Percentiles rank a stretch among this genome's conserved stretches.
Conservation (phyloP, 2,113 vertebrate species). For the Serinus canaria region DNA sequence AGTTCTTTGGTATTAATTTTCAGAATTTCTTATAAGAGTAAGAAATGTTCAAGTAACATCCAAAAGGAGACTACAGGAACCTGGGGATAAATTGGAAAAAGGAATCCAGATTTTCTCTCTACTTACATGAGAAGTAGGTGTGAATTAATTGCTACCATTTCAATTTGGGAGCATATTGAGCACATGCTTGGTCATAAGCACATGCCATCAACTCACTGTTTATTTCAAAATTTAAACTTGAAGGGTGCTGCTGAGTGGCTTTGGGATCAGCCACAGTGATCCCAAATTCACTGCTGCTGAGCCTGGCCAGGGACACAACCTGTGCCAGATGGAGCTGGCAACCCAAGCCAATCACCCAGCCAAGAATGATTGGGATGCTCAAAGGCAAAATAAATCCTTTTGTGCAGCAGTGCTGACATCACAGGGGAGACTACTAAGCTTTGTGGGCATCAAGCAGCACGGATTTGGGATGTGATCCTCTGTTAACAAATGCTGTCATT, state of each 20-base stretch:
- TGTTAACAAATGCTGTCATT: background rate
- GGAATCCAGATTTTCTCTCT: background rate
- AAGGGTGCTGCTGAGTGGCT: background rate
- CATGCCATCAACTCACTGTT: background rate
- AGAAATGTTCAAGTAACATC: background rate
- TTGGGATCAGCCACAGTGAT: background rate
- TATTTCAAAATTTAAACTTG: background rate
- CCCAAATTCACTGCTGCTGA: background rate
- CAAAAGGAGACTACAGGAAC: background rate
- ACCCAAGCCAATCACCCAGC: background rate
- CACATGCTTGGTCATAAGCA: background rate
- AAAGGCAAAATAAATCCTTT: background rate
- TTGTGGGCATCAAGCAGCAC: background rate
- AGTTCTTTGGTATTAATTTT: background rate
- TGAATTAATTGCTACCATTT: background rate
- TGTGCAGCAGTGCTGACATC: background rate
- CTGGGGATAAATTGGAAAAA: background rate
- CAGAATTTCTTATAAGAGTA: background rate
- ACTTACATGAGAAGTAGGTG: background rate
- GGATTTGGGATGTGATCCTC: background rate
- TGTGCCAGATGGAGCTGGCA: background rate
- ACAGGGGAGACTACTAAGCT: background rate
- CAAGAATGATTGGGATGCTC: background rate
- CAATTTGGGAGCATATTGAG: background rate
- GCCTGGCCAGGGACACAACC: background rate